Evolutionary conservation across 2,888 invertebrate genomes (phyloP).

Genomic region (Galeruca laticollis): DNA sequence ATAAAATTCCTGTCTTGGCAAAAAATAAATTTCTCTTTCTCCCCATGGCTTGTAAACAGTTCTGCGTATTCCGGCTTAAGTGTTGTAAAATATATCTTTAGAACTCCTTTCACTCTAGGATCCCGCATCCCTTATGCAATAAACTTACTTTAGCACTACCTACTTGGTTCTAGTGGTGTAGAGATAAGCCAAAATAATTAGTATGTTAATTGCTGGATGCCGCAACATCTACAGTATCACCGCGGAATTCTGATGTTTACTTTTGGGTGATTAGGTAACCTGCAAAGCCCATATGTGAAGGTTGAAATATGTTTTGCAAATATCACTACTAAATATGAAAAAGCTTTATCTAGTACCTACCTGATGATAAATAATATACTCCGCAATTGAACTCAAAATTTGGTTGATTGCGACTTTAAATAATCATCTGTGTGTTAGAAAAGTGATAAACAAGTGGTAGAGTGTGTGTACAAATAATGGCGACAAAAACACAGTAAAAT

Average conservation of each 20-base stretch:
- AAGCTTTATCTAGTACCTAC: too few relatives aligned
- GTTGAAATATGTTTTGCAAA: neutral
- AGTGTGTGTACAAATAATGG: too few relatives aligned
- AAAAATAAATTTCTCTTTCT: neutral
- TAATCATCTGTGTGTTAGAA: too few relatives aligned
- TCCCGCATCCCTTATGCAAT: neutral
- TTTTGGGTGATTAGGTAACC: slow-evolving; percentile 1
- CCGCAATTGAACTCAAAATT: too few relatives aligned
- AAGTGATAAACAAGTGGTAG: too few relatives aligned
- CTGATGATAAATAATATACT: too few relatives aligned
- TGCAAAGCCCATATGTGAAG: neutral
- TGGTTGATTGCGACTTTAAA: too few relatives aligned
- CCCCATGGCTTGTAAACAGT: neutral
- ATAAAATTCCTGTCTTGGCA: too few relatives aligned
- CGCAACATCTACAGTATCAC: slow-evolving; percentile 11
- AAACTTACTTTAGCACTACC: neutral
- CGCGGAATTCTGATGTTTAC: slow-evolving; percentile 8
- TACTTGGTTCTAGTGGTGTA: neutral
- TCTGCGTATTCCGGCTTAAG: neutral
- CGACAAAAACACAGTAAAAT: too few relatives aligned
- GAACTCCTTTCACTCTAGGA: neutral
- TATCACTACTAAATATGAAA: too few relatives aligned
- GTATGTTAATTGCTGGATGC: slow-evolving; percentile 4
- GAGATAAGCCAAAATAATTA: slow-evolving; percentile 11
- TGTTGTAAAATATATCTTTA: neutral